Conservation (phyloP, 2,888 invertebrate genomes). For the Cheilosia soror region DNA sequence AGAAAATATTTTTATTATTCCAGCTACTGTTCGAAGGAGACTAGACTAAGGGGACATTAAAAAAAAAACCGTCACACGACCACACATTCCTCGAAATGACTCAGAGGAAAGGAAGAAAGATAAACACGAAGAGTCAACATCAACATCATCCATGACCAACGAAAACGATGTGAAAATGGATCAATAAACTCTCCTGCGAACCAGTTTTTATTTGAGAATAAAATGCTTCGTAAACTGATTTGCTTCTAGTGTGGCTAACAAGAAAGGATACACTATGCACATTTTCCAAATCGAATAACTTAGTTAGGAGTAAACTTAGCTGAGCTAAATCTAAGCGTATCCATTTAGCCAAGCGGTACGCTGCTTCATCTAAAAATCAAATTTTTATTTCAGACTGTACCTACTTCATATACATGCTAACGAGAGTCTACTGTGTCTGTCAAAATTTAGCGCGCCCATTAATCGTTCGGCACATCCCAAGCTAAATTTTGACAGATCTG, state of each 20-base stretch:
- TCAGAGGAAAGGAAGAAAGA: conserved; percentile 30
- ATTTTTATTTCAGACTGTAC: too few species aligned
- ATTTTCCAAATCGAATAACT: not conserved
- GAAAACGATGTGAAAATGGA: conserved; percentile 32
- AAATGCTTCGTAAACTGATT: conserved; percentile 8
- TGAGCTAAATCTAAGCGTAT: too few species aligned
- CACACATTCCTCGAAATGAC: conserved; percentile 25
- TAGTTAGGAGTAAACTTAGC: not conserved
- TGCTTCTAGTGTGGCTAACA: not conserved
- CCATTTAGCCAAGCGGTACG: too few species aligned
- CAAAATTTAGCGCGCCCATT: too few species aligned
- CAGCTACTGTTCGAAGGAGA: conserved; percentile 35
- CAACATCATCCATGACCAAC: not conserved
- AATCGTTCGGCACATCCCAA: too few species aligned
- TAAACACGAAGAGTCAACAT: conserved; percentile 24
- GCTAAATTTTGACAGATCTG: too few species aligned
- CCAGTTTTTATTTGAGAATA: conserved; percentile 22
- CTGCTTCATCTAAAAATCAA: too few species aligned
- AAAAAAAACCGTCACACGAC: conserved; percentile 1
- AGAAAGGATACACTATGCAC: not conserved
- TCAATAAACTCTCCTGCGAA: conserved; percentile 44
- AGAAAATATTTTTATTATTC: conserved; percentile 40
- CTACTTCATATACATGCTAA: too few species aligned
- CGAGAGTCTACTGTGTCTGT: too few species aligned
- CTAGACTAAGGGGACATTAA: not conserved